These are phyloP conservation scores for Aporophyla nigra DNA, from an alignment of 2,888 invertebrate genomes.

Conservation along the genomic window DNA sequence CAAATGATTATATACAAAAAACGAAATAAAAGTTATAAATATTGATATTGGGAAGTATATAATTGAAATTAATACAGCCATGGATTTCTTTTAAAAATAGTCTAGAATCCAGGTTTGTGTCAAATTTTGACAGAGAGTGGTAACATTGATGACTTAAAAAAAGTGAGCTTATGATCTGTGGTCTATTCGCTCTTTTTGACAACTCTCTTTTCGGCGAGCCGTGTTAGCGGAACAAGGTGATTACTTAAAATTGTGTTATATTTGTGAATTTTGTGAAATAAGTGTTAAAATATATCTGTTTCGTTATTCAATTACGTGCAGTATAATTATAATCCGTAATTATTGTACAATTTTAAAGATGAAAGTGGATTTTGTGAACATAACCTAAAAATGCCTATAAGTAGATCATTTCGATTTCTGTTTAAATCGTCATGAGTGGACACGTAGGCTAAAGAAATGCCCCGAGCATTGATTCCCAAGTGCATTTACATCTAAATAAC, in stretches of 20 bases:
- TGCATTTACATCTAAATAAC: slow-evolving; percentile 67
- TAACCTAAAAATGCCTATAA: slow-evolving; percentile 77
- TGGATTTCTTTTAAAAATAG: background rate
- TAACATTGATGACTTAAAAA: slow-evolving; percentile 14
- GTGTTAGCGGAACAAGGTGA: slow-evolving; percentile 80
- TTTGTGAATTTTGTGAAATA: slow-evolving; percentile 61
- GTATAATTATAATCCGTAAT: slow-evolving; percentile 30
- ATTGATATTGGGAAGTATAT: background rate
- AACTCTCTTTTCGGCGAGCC: slow-evolving; percentile 76
- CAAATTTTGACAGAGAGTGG: slow-evolving; percentile 5
- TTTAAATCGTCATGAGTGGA: slow-evolving; percentile 78
- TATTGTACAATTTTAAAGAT: slow-evolving; percentile 67
- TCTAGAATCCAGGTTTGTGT: background rate
- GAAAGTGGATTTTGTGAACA: slow-evolving; percentile 70
- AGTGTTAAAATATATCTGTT: slow-evolving; percentile 29
- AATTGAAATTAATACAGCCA: background rate
- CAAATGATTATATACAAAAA: too few species aligned
- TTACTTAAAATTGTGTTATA: slow-evolving; percentile 45
- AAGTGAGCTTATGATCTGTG: background rate
- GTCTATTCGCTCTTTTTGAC: slow-evolving; percentile 34
- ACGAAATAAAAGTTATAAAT: too few species aligned
- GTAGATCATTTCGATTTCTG: slow-evolving; percentile 79
- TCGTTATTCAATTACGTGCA: background rate
- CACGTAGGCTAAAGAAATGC: slow-evolving; percentile 80
- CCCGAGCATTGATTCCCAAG: slow-evolving; percentile 80